phyloP scores from a whole-genome alignment of 2,888 invertebrate species.

The Agonum fuliginosum region DNA sequence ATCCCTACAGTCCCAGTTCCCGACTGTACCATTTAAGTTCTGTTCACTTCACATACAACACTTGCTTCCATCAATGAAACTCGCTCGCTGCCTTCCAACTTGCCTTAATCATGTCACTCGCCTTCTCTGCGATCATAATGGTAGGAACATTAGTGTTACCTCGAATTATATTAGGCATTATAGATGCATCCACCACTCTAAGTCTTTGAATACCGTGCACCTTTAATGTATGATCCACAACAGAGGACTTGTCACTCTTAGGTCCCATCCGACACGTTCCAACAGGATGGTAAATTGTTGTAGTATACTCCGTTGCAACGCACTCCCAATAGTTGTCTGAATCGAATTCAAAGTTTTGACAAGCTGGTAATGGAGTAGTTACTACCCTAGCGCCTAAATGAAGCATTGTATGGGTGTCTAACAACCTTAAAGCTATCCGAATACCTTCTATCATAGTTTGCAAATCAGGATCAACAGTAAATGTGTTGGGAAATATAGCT shows the following conservation, averaged over 20 bases:
- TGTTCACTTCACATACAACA: no score
- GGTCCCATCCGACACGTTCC: slow-evolving; percentile 85
- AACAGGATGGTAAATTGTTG: slow-evolving; percentile 82
- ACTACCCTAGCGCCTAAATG: slow-evolving; percentile 76
- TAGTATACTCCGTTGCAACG: slow-evolving; percentile 79
- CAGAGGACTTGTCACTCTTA: slow-evolving; percentile 76
- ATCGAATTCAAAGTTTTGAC: slow-evolving; percentile 76
- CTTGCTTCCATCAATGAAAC: not conserved
- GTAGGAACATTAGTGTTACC: slow-evolving; percentile 72
- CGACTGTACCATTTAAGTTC: no score
- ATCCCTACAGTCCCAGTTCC: no score
- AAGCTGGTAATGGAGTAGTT: slow-evolving; percentile 77
- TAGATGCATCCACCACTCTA: slow-evolving; percentile 81
- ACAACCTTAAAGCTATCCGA: slow-evolving; percentile 76
- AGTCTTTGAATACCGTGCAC: slow-evolving; percentile 79
- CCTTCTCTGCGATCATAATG: slow-evolving; percentile 72
- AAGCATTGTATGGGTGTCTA: slow-evolving; percentile 77
- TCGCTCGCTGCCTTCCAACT: slow-evolving; percentile 35
- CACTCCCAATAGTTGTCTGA: slow-evolving; percentile 82
- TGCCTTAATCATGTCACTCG: slow-evolving; percentile 70
- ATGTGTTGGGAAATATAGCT: slow-evolving; percentile 82
- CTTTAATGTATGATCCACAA: slow-evolving; percentile 79
- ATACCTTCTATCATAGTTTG: slow-evolving; percentile 78
- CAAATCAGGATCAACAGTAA: slow-evolving; percentile 79
- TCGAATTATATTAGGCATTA: slow-evolving; percentile 78